Evolutionary conservation across 2,797 vertebrate species (phyloP).

Genomic region (Delichon dasypus): DNA sequence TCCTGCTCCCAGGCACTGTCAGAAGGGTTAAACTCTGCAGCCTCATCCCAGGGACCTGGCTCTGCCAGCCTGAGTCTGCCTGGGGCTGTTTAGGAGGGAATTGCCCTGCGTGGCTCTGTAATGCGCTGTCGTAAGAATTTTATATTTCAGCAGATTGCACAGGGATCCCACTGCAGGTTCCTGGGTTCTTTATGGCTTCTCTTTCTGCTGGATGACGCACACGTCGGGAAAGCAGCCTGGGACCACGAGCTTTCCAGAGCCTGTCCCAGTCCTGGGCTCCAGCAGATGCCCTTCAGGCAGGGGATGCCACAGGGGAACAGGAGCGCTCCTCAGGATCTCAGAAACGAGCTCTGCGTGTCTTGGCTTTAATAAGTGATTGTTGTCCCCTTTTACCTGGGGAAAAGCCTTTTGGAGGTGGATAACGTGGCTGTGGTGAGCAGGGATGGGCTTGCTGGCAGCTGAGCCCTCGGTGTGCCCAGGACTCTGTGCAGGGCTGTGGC

Average conservation of each 20-base stretch:
- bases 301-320: not conserved
- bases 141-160: not conserved
- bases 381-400: not conserved
- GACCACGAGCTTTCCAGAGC: not conserved
- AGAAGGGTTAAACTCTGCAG: not conserved
- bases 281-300: not conserved
- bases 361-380: not conserved
- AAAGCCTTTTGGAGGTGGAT: not conserved
- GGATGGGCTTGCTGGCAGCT: not conserved
- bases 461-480: not conserved
- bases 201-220: not conserved
- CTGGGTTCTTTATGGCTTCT: not conserved
- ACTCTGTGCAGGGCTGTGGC: accelerated
- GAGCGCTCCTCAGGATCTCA: not conserved
- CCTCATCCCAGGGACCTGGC: not conserved
- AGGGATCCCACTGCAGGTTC: not conserved
- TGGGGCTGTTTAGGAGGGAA: not conserved
- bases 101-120: not conserved
- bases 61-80: not conserved
- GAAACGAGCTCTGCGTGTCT: not conserved
- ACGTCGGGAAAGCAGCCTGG: not conserved
- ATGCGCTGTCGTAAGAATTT: not conserved
- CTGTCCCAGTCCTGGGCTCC: not conserved
- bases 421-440: not conserved
- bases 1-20: not conserved